phyloP scores from a whole-genome alignment of 2,113 vertebrate species.

The Mustela nigripes region DNA sequence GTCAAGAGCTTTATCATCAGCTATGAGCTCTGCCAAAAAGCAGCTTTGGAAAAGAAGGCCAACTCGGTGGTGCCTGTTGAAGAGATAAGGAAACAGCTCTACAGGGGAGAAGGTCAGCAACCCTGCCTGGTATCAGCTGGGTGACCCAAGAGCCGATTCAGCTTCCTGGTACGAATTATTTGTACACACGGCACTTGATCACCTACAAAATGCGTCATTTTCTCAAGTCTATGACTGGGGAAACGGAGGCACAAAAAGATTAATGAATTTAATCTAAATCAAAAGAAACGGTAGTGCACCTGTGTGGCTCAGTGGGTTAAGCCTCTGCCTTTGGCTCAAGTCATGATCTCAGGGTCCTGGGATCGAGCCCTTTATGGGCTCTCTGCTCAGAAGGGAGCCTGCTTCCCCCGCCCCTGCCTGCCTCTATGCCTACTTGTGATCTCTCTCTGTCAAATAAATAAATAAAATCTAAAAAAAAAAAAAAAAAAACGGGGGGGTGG shows the following conservation, averaged over 20 bases:
- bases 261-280: not conserved
- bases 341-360: too few species aligned
- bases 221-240: not conserved
- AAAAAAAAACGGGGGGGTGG: too few species aligned
- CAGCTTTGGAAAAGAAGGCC: conserved; percentile 3
- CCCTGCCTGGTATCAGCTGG: not conserved
- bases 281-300: not conserved
- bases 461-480: too few species aligned
- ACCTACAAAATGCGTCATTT: not conserved
- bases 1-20: not conserved
- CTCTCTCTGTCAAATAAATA: too few species aligned
- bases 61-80: not conserved
- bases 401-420: too few species aligned
- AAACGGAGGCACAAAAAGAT: not conserved
- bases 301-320: too few species aligned
- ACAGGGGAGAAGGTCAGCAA: not conserved
- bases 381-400: too few species aligned
- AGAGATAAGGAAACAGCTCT: conserved; percentile 15
- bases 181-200: not conserved
- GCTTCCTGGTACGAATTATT: conserved; percentile 9
- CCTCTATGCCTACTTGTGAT: too few species aligned
- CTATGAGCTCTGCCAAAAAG: conserved; percentile 1
- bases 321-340: too few species aligned
- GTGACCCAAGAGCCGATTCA: not conserved
- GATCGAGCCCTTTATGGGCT: too few species aligned